Evolutionary conservation across 2,113 vertebrate genomes (phyloP), one percentile per base, ranked within the genome.

Genomic region (Myrmecophaga tridactyla): DNA sequence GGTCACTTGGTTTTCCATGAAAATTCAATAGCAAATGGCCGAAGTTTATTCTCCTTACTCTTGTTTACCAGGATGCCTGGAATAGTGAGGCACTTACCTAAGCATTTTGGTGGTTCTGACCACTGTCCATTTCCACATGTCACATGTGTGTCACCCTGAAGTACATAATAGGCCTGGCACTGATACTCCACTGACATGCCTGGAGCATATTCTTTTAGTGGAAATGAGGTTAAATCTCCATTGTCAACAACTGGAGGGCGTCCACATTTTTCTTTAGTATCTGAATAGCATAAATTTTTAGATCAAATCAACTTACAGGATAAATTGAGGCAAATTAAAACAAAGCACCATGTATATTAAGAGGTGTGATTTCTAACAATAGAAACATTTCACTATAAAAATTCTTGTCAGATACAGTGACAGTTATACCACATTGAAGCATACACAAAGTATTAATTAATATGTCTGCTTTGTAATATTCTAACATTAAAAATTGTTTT

Each of bases 41-140:
- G 48, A 67, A 65, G 15, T n/a, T 7, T 72, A 0, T 10, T 67
- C 1, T 17, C 4, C 36, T 36, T 17, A 67, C 65, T 67, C 15
- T 67, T 18, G 2, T 67, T 51, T 67, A 20, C 63, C 82, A 85
- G 34, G 14, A 69, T 36, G 62, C 23, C 36, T 15, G 65, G 63
- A 69, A 69, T 51, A 36, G 23, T 36, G 48, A 69, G 51, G 15
- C 48, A 89, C 25, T 65, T 72, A 86, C 36, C 75, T 58, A 82
- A 0, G 89, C 98, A 98, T 17, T 91, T 85, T 75, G 97, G 97
- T 62, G 96, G 87, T 8, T 97, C 95, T 31, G 39, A 93, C 98
- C 98, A 98, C 39, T 58, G 83, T 72, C 97, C 97, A 86, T 97
- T 90, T 56, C 86, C 89, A 48, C 98, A 98, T 77, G 65, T 41